Evolutionary conservation across 2,113 vertebrate genomes (phyloP).

Genomic region (Hiodon alosoides): DNA sequence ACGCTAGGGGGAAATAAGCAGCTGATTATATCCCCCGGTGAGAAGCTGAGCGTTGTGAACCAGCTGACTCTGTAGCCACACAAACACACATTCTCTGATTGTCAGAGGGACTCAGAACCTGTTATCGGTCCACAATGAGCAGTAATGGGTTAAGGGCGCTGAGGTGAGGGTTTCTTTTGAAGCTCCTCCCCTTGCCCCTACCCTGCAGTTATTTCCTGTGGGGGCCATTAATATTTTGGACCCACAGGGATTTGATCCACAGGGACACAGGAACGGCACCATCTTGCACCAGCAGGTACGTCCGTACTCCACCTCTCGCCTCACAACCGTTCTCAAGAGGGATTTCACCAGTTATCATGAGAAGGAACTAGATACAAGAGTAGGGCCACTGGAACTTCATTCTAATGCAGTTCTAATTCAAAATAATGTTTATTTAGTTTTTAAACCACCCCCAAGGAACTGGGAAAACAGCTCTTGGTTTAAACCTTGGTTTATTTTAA

Average conservation of each 20-base stretch:
- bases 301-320: neutral
- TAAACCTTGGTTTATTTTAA: no score
- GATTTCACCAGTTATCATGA: neutral
- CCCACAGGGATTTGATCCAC: neutral
- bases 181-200: conserved; percentile 1
- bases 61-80: no score
- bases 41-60: no score
- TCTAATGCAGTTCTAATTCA: no score
- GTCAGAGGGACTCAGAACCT: no score
- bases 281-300: conserved; percentile 12
- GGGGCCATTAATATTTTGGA: neutral
- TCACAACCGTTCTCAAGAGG: neutral
- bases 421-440: no score
- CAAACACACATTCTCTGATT: no score
- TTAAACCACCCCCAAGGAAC: no score
- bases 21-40: no score
- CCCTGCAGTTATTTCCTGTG: neutral
- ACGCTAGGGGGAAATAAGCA: no score
- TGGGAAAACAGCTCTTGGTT: no score
- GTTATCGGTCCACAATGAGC: neutral
- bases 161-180: neutral
- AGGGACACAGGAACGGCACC: neutral
- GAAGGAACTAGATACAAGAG: neutral
- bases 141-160: conserved; percentile 1
- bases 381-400: no score